Percentiles rank a stretch among this genome's conserved stretches.
Evolutionary conservation across 2,797 vertebrate genomes (phyloP).

Genomic region (Mormyrus hasselquistii): DNA sequence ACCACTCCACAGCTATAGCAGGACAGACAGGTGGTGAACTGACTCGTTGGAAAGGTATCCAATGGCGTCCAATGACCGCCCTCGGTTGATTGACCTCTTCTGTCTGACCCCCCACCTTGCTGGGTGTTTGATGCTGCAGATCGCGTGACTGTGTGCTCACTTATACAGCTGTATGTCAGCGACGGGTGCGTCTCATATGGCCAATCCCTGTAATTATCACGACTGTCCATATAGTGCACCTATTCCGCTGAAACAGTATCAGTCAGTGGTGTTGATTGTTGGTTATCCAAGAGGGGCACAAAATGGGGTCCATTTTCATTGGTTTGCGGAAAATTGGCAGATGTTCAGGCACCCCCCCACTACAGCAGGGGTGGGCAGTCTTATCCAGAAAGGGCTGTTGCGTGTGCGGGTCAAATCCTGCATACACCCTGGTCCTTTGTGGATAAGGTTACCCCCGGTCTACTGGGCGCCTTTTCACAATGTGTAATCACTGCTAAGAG

Average conservation of each 20-base stretch:
- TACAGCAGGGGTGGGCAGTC: background rate
- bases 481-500: background rate
- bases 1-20: background rate
- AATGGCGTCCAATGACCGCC: background rate
- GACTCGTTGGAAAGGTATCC: background rate
- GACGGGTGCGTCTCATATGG: background rate
- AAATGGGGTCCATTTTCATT: background rate
- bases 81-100: background rate
- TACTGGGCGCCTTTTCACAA: background rate
- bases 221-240: background rate
- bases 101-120: background rate
- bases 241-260: background rate
- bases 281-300: background rate
- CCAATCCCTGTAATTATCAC: background rate
- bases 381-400: background rate
- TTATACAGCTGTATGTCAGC: background rate
- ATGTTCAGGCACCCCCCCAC: background rate
- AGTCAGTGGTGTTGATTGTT: background rate
- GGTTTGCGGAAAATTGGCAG: background rate
- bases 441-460: background rate
- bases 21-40: background rate
- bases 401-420: background rate
- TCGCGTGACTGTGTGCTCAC: background rate
- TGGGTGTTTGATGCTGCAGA: background rate
- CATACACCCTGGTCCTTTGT: background rate